Evolutionary conservation across 2,888 invertebrate genomes (phyloP).

Genomic region (Rotaria sp.): DNA sequence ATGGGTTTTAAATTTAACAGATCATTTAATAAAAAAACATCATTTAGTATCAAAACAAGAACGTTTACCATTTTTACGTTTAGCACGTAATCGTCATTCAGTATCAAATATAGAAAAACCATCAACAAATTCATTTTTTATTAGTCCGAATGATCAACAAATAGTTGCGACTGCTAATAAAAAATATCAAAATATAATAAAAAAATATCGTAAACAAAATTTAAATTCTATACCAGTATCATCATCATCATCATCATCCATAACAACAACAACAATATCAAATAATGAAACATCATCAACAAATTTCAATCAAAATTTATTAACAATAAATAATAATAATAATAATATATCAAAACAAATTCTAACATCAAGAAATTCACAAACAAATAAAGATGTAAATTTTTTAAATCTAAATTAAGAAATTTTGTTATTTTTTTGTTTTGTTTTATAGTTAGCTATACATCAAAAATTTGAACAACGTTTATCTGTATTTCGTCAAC

Average conservation of each 20-base stretch:
- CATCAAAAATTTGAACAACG: constrained; percentile 29
- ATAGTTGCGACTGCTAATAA: neutral
- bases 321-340: neutral
- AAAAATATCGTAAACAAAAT: neutral
- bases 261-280: neutral
- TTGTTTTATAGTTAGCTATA: neutral
- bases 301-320: neutral
- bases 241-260: neutral
- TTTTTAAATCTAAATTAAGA: neutral
- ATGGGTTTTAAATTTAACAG: constrained; percentile 24
- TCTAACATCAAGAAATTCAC: neutral
- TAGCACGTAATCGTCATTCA: constrained; percentile 7
- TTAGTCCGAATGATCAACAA: neutral
- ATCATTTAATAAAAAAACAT: constrained; percentile 29
- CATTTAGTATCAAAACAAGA: constrained; percentile 16
- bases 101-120: neutral
- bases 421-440: neutral
- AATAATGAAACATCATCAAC: neutral
- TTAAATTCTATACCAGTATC: neutral
- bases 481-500: constrained; percentile 15
- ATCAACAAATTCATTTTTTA: neutral
- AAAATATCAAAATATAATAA: constrained; percentile 25
- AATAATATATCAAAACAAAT: neutral
- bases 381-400: neutral
- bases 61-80: constrained; percentile 6